Base-by-base conservation (phyloP, 2,113 vertebrate species). In the Podarcis raffonei region DNA sequence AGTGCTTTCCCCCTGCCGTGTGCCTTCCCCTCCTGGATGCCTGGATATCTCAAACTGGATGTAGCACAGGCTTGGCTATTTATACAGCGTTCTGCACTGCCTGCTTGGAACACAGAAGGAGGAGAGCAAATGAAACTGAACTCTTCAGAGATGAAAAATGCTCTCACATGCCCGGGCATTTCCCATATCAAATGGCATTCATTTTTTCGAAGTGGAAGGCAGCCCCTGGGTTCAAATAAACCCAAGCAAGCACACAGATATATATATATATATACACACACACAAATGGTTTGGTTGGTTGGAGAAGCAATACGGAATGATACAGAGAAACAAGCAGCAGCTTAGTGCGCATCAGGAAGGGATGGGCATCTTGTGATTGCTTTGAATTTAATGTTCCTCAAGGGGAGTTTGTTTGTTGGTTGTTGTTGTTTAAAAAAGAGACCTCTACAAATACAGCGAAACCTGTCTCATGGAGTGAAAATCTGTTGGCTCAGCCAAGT, bases 311-410 rank as follows among this genome's bases (percentile, higher is more conserved):
- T 74, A 80, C 90, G 87, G 81, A 92, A 91, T 89, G 91, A 89
- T 57, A 68, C 84, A 75, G 35, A 81, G 81, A 81, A 80, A 88
- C 25, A 89, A 75, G 27, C 20, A 71, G 53, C 81, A 84, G 88
- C 13, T 59, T 76, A 90, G 91, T 86, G 90, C 87, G 88, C 93
- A 92, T 92, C 94, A 91, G 93, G 92, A 89, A 90, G 89, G n/a
- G 30, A 48, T 81, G 93, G 93, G 93, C 92, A 92, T 94, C 93
- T 93, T 65, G 37, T 90, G 94, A 93, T 93, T 93, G 91, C 94
- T 94, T 94, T 92, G 94, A 95, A 90, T 90, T 96, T 62, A 94
- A 95, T 89, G 72, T 74, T 96, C 95, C 94, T 96, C 91, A 42
- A 83, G 94, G 95, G 92, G 90, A 93, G 92, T 89, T 72, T 59